These are phyloP conservation scores for Nasonia vitripennis DNA, from an alignment of 1,140 invertebrate species.

Conservation along the genomic window DNA sequence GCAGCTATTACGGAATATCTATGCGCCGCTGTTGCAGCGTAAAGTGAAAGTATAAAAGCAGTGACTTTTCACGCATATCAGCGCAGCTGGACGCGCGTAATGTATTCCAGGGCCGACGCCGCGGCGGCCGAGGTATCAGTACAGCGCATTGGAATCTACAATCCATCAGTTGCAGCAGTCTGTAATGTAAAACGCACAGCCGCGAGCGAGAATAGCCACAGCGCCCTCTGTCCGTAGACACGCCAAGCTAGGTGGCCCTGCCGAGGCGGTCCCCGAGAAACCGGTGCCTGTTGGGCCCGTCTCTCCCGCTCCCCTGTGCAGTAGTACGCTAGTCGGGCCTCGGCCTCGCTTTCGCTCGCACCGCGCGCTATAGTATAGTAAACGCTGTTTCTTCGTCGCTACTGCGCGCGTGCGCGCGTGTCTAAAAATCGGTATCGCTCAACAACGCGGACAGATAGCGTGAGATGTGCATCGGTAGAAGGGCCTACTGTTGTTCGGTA, in stretches of 20 bases:
- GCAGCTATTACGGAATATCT: not conserved
- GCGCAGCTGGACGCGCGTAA: not conserved
- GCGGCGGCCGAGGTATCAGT: not conserved
- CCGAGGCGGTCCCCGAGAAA: conserved; percentile 38
- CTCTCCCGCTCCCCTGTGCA: not conserved
- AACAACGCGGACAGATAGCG: too few species aligned
- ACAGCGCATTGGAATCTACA: not conserved
- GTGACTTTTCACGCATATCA: not conserved
- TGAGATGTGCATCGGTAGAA: not conserved
- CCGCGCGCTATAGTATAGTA: not conserved
- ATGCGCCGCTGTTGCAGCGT: not conserved
- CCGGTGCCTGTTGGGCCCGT: conserved; percentile 17
- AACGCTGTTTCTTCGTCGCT: not conserved
- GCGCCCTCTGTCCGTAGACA: conserved; percentile 40
- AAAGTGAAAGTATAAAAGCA: not conserved
- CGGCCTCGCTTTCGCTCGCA: conserved; percentile 22
- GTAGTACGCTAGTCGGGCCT: conserved; percentile 14
- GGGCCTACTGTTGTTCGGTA: not conserved
- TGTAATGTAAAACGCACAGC: too few species aligned
- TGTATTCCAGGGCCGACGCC: too few species aligned
- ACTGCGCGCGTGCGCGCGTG: not conserved
- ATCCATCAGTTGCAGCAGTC: not conserved
- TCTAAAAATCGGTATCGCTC: too few species aligned
- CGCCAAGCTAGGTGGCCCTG: not conserved
- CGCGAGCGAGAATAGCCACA: not conserved